phyloP scores from a whole-genome alignment of 2,888 invertebrate species.

The Dinocampus coccinellae region DNA sequence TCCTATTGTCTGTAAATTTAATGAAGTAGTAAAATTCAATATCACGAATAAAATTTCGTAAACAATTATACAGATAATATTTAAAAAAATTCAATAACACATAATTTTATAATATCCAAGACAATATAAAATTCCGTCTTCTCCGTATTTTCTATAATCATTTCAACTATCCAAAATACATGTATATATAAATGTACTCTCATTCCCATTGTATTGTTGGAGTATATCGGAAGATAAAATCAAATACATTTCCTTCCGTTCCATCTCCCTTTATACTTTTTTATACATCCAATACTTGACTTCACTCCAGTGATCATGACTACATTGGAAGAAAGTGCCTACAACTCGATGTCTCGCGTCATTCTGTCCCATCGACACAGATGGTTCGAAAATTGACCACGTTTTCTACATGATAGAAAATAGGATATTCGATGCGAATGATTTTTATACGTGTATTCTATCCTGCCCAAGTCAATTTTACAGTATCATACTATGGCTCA shows the following conservation, averaged over 20 bases:
- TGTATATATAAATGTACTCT: not conserved
- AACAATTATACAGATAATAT: not conserved
- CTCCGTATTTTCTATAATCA: not conserved
- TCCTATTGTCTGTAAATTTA: not conserved
- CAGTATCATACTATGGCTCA: not conserved
- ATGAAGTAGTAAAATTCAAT: not conserved
- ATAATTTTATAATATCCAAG: not conserved
- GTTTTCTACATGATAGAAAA: constrained; percentile 25
- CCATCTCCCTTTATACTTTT: not conserved
- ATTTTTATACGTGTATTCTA: constrained; percentile 13
- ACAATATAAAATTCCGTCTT: not conserved
- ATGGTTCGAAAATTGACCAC: constrained; percentile 25
- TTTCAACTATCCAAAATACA: not conserved
- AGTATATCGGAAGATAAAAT: constrained; percentile 16
- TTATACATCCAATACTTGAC: not conserved
- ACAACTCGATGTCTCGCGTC: constrained; percentile 9
- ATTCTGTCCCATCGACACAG: constrained; percentile 21
- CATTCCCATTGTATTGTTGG: not conserved
- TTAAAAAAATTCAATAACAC: too few relatives aligned
- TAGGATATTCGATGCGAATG: constrained; percentile 18
- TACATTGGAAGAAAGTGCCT: constrained; percentile 27
- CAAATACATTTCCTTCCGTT: constrained; percentile 9
- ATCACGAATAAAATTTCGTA: not conserved
- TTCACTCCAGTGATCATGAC: constrained; percentile 18
- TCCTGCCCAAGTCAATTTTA: not conserved